Base-by-base conservation (phyloP, 2,797 vertebrate species). In the Aulostomus chinensis region DNA sequence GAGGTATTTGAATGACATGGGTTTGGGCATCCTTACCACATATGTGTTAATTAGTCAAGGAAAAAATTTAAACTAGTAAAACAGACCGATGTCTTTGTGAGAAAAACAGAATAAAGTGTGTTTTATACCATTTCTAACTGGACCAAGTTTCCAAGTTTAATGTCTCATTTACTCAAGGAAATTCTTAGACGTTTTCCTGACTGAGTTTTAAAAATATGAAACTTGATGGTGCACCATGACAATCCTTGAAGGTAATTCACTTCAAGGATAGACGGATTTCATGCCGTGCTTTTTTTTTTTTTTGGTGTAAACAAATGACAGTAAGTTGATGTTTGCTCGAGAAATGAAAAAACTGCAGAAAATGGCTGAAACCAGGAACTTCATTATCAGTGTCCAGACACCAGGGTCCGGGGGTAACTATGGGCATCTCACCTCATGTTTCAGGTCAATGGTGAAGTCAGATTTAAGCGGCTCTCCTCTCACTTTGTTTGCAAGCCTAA, bases 361-460 rank as follows among this genome's bases (percentile, higher is more conserved):
- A n/a, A n/a, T n/a, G n/a, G n/a, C n/a, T n/a, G n/a, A n/a, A 49
- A 69, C 9, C 12, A 38, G 30, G 11, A 52, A 24, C 31, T 14
- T 57, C 11, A 17, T 57, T 31, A n/a, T n/a, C n/a, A n/a, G n/a
- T n/a, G n/a, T n/a, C n/a, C n/a, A n/a, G n/a, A n/a, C n/a, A n/a
- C n/a, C 25, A 37, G 9, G 15, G 24, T 25, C 13, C 47, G 33
- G 32, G 11, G 28, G 42, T 11, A 17, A 60, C 11, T 0, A 1
- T 20, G 13, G 35, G 21, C 8, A 11, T 55, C 93, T 73, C 84
- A 98, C 96, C 94, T 99, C 97, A 40, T 99, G 94, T 76, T 99
- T 97, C 77, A 99, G 91, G 87, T 98, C 97, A 80, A 99, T 99
- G 9, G 96, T 98, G 59, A 99, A 99, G 85, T 99, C 96, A 10